Base-by-base conservation (phyloP, 2,888 invertebrate species). In the Oligia strigilis region DNA sequence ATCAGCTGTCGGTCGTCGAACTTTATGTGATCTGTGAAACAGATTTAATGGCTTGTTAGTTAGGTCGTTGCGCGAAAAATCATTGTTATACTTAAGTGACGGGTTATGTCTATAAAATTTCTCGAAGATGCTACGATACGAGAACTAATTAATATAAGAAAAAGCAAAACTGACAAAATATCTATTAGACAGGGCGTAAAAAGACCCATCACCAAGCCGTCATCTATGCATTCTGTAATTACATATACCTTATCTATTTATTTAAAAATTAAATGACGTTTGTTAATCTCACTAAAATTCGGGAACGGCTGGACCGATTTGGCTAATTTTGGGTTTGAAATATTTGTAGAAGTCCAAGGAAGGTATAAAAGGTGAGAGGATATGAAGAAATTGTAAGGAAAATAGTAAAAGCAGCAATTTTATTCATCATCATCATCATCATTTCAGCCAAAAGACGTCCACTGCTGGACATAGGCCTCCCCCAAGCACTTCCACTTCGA, bases 1-100 rank as follows among this genome's bases (percentile, higher is more conserved):
- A 98, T 97, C 78, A 96, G 91, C 89, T 97, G 96, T 1, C 98
- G 96, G 55, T 97, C 96, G 91, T 96, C 96, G 92, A 95, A 96
- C 46, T 94, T 91, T 79, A 97, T 85, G 23, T 70, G 78, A 29
- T 92, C 96, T 95, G 91, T 8, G 40, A 29, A 65, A 67, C 14
- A 69, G 13, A 43, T 65, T 72, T 19, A 29, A 66, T 43, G 14
- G 40, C 40, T 67, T 43, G 14, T 52, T 43, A 43, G 40, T 75
- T 65, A 58, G 36, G 5, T 64, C 4, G 23, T 64, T 78, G 43
- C 17, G 23, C 29, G 43, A 17, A 60, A 58, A 75, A 52, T 80
- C 23, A 60, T 49, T 58, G 46, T 49, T 52, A 14, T 17, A 75
- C 13, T 60, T 55, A 36, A n/a, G 11, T 64, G 19, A 40, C 17